A percentile compares a stretch with the other conserved stretches of the same genome.
Evolutionary conservation across 2,888 invertebrate species (phyloP).

Genomic region (Autographa gamma): DNA sequence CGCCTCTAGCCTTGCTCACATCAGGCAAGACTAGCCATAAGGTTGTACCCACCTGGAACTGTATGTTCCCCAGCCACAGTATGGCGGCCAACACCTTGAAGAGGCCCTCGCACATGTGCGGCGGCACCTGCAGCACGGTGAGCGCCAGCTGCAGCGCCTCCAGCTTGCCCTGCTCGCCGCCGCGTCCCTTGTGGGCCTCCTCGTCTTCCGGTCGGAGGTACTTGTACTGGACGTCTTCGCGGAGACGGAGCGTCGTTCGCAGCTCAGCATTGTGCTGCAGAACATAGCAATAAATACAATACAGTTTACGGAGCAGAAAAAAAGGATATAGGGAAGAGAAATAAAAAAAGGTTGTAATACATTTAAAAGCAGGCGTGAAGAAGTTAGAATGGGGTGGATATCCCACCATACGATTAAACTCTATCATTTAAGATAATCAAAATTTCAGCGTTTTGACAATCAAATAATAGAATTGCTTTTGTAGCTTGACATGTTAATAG

Average conservation of each 20-base stretch:
- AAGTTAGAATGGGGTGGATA: too few species aligned
- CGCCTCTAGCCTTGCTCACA: too few species aligned
- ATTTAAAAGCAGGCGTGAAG: too few species aligned
- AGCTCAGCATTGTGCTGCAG: conserved; percentile 92
- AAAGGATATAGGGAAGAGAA: too few species aligned
- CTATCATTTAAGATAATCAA: too few species aligned
- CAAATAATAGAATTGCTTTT: too few species aligned
- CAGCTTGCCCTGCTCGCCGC: conserved; percentile 88
- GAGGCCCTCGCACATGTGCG: conserved; percentile 95
- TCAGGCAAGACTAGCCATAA: neutral
- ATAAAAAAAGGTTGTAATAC: too few species aligned
- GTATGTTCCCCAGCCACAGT: conserved; percentile 96
- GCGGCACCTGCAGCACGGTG: conserved; percentile 95
- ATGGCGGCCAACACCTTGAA: conserved; percentile 96
- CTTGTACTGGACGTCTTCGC: conserved; percentile 93
- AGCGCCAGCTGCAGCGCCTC: conserved; percentile 96
- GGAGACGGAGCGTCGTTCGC: conserved; percentile 92
- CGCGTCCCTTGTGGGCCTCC: conserved; percentile 77
- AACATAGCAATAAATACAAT: neutral
- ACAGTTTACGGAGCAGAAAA: too few species aligned
- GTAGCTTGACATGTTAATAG: too few species aligned
- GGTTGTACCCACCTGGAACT: conserved; percentile 89
- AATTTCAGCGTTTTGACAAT: too few species aligned
- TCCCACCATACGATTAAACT: too few species aligned
- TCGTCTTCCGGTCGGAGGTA: conserved; percentile 95